Percentiles rank a stretch among this genome's conserved stretches.
Conservation (phyloP, 1,140 invertebrate species). For the Lysiphlebus fabarum region DNA sequence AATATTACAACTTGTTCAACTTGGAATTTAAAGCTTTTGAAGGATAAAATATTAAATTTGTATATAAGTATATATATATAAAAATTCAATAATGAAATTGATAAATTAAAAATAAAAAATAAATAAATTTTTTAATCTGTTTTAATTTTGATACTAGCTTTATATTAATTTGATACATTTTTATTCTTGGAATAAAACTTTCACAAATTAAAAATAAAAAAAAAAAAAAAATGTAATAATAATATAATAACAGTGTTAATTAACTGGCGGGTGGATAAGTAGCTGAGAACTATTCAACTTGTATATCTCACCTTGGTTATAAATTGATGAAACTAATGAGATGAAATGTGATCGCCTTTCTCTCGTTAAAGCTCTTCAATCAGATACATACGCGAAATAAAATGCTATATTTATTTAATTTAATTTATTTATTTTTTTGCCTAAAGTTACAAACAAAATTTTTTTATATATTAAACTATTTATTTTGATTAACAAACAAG, state of each 20-base stretch:
- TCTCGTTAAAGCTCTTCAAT: conserved; percentile 41
- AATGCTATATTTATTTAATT: conserved; percentile 13
- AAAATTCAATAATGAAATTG: too few relatives aligned
- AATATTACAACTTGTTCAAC: conserved; percentile 11
- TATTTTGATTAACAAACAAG: too few relatives aligned
- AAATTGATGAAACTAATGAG: conserved; percentile 49
- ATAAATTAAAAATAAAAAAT: neutral
- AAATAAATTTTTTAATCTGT: too few relatives aligned
- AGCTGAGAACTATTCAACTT: conserved; percentile 28
- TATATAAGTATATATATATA: neutral
- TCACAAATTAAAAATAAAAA: conserved; percentile 28
- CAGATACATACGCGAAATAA: conserved; percentile 5
- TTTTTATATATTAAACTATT: too few relatives aligned
- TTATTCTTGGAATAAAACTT: conserved; percentile 26
- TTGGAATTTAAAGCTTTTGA: too few relatives aligned
- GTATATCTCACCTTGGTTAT: conserved; percentile 36
- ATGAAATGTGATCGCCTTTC: conserved; percentile 51
- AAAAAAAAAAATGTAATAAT: too few relatives aligned
- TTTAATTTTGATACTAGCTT: too few relatives aligned
- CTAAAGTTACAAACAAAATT: too few relatives aligned
- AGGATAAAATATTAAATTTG: too few relatives aligned
- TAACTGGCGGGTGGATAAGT: conserved; percentile 31
- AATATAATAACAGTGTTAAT: conserved; percentile 32
- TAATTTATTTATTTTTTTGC: too few relatives aligned
- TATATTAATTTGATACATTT: neutral